Percentiles rank a stretch among this genome's conserved stretches.
Evolutionary conservation across 2,797 vertebrate species (phyloP).

Genomic region (Chloroceryle inda): DNA sequence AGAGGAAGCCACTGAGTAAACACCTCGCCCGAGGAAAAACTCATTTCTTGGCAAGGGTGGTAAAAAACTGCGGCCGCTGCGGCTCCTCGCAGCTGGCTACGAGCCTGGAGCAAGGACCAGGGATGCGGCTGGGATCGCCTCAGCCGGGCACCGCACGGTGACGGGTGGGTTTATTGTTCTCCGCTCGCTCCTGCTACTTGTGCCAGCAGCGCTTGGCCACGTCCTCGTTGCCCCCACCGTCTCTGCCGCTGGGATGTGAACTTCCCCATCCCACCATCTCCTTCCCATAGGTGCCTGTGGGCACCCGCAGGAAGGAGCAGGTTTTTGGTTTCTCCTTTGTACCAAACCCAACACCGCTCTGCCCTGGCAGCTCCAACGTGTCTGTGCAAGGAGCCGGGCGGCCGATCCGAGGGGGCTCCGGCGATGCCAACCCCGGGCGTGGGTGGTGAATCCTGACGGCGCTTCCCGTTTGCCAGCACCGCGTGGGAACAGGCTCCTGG

Average conservation of each 20-base stretch:
- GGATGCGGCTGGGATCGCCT: not conserved
- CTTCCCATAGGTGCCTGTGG: not conserved
- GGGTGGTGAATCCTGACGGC: not conserved
- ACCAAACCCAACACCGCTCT: too few relatives aligned
- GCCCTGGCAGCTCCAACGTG: not conserved
- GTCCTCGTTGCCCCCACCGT: fast-evolving
- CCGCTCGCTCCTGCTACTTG: fast-evolving
- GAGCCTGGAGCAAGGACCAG: fast-evolving
- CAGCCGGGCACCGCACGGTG: fast-evolving
- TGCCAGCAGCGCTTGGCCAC: fast-evolving
- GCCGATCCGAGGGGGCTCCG: not conserved
- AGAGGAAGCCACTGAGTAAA: slow-evolving; percentile 23
- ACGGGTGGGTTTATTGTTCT: not conserved
- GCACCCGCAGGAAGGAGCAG: not conserved
- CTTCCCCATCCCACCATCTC: not conserved
- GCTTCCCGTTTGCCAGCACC: not conserved
- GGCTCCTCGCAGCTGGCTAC: not conserved
- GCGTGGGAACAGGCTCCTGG: not conserved
- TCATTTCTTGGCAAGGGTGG: not conserved
- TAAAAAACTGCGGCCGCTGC: not conserved
- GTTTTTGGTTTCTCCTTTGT: not conserved
- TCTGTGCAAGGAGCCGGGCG: not conserved
- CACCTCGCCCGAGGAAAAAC: not conserved
- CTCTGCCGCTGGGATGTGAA: fast-evolving
- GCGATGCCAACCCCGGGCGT: not conserved